Evolutionary conservation across 2,797 vertebrate species (phyloP), one percentile per base, ranked within the genome.

Genomic region (Tachyglossus aculeatus): DNA sequence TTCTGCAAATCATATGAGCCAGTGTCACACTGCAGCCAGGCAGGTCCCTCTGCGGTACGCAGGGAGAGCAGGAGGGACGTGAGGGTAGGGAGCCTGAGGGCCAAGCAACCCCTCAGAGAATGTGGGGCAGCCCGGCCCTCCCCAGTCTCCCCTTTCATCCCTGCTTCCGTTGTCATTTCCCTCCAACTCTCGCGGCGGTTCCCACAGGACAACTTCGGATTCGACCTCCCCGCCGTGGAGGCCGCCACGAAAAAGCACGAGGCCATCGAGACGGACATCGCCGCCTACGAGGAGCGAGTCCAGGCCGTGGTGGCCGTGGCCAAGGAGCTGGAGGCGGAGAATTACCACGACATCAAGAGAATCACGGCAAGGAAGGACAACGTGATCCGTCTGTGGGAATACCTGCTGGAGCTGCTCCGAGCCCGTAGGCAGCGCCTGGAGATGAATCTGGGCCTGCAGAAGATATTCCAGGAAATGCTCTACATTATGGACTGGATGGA

Each of bases 401-500:
- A 98, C 60, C 95, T 99, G 52, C 93, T 98, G 88, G 98, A 99
- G 86, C 94, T 99, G 77, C 95, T 99, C 61, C 93, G 94, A 71
- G 97, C 96, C 0, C 94, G 98, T 2, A 81, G 98, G 18, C 94
- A 90, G 71, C 82, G 98, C 1, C 94, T 99, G 44, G 98, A 99
- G 92, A 93, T 94, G 93, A 99, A 95, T 88, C 94, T 98, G 39
- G 96, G 96, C 0, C 90, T 99, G 82, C 97, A 98, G 86, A 95
- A 96, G 53, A 96, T 99, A 82, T 99, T 99, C 94, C 98, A 98
- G 93, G 98, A 99, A 77, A 96, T 99, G 98, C 95, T 98, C 2
- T 95, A 98, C 90, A 97, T 99, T 83, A 98, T 98, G 97, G 97
- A 99, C 93, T 99, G 98, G 98, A 99, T 99, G 97, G 96, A 98